Conservation (phyloP, 2,797 vertebrate species). For the Masticophis lateralis region DNA sequence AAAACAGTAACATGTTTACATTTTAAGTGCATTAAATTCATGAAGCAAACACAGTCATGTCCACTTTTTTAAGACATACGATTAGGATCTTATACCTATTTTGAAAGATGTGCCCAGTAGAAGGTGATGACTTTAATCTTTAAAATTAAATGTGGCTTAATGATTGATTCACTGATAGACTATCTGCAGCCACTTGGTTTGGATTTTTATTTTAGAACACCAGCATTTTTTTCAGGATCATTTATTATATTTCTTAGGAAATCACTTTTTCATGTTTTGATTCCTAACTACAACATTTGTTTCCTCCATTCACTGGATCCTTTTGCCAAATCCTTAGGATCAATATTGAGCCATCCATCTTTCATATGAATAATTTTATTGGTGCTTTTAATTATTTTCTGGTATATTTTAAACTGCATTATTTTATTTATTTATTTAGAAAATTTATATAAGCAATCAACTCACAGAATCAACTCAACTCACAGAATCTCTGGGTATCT, state of each 20-base stretch:
- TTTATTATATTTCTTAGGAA: not conserved
- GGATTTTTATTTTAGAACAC: not conserved
- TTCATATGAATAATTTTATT: not conserved
- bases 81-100: not conserved
- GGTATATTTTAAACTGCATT: not conserved
- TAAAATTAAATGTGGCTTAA: not conserved
- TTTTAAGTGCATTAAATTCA: not conserved
- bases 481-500: not conserved
- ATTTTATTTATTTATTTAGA: not conserved
- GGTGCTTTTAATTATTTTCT: not conserved
- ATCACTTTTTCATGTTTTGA: not conserved
- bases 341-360: not conserved
- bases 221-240: not conserved
- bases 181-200: not conserved
- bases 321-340: not conserved
- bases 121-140: not conserved
- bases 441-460: not conserved
- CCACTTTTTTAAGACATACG: not conserved
- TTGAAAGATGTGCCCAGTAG: not conserved
- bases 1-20: not conserved
- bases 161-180: not conserved
- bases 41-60: not conserved
- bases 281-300: not conserved
- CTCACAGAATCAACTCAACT: not conserved
- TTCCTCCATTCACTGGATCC: not conserved